A percentile compares a stretch with the other conserved stretches of the same genome.
phyloP scores from a whole-genome alignment of 2,797 vertebrate genomes.

The Parotocinclus haroldoi region DNA sequence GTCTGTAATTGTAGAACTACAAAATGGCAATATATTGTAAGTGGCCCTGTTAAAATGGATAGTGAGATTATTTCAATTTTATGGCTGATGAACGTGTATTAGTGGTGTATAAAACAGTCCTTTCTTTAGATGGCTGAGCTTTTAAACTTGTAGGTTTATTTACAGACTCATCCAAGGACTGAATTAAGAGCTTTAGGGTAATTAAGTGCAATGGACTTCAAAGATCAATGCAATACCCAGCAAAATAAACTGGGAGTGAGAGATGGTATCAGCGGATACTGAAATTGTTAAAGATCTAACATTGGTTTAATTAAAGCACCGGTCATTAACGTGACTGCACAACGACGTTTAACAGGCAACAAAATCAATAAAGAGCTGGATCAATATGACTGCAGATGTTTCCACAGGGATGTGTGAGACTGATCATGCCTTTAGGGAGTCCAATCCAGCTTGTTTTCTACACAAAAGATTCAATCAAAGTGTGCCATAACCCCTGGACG shows the following conservation, averaged over 20 bases:
- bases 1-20: no score
- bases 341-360: conserved; percentile 24
- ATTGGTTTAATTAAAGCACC: conserved; percentile 29
- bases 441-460: conserved; percentile 67
- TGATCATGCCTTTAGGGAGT: conserved; percentile 69
- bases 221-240: conserved; percentile 26
- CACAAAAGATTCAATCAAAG: conserved; percentile 92
- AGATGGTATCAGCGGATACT: neutral
- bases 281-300: conserved; percentile 15
- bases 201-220: conserved; percentile 23
- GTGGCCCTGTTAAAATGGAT: no score
- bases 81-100: no score
- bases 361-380: conserved; percentile 53
- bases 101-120: no score
- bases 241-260: neutral
- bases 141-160: no score
- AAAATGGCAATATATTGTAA: no score
- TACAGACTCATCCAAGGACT: no score
- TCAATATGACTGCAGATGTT: conserved; percentile 78
- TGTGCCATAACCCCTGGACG: conserved; percentile 28
- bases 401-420: conserved; percentile 43
- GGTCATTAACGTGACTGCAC: conserved; percentile 19
- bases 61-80: no score
- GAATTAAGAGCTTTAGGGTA: conserved; percentile 13
- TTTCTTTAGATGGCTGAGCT: no score